phyloP scores from a whole-genome alignment of 2,888 invertebrate species.

The Phortica magna region DNA sequence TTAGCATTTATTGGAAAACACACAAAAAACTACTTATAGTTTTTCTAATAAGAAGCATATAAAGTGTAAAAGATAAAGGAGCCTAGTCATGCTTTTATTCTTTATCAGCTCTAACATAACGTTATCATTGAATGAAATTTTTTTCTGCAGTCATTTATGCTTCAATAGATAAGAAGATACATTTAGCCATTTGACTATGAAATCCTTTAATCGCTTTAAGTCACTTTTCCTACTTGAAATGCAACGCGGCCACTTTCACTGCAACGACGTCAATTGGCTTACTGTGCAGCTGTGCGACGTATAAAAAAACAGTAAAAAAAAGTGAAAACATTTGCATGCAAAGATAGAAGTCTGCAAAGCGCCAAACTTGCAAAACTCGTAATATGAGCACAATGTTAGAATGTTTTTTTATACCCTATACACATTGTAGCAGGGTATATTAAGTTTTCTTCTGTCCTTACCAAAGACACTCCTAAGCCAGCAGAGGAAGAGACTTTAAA shows the following conservation, averaged over 20 bases:
- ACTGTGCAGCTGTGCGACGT: background rate
- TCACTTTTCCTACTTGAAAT: slow-evolving; percentile 2
- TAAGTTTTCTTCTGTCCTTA: too few species aligned
- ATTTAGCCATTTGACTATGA: background rate
- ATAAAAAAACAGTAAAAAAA: slow-evolving; percentile 5
- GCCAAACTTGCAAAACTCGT: background rate
- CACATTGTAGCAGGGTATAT: too few species aligned
- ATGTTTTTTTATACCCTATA: background rate
- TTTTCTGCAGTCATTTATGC: background rate
- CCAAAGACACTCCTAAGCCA: too few species aligned
- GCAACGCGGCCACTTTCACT: background rate
- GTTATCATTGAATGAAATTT: background rate
- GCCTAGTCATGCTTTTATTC: too few species aligned
- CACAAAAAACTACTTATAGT: too few species aligned
- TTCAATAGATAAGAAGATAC: background rate
- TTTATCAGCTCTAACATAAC: background rate
- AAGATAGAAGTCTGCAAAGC: slow-evolving; percentile 6
- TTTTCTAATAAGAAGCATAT: too few species aligned
- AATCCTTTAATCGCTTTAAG: slow-evolving; percentile 22
- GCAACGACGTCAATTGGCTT: background rate
- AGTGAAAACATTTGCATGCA: slow-evolving; percentile 22
- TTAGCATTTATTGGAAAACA: too few species aligned
- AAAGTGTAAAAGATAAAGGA: too few species aligned
- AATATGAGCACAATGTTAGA: slow-evolving; percentile 6
- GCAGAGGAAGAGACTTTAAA: too few species aligned